These are phyloP conservation scores for Noctua pronuba DNA, from an alignment of 2,888 invertebrate genomes.

Conservation along the genomic window DNA sequence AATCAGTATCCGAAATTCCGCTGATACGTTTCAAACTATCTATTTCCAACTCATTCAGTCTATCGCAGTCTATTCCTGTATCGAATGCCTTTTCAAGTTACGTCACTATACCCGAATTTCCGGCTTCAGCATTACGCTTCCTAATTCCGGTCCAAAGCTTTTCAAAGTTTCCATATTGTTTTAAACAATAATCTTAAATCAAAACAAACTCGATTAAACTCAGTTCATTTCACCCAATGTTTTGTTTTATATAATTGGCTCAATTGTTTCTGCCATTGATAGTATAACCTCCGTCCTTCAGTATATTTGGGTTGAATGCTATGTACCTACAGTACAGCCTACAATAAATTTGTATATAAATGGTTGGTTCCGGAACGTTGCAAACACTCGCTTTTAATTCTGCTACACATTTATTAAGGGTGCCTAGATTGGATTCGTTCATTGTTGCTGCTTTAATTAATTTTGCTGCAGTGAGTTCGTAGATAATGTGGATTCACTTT, in stretches of 20 bases:
- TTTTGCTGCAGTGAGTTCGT: constrained; percentile 40
- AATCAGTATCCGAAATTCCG: constrained; percentile 1
- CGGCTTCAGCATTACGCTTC: background rate
- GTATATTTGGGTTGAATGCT: constrained; percentile 31
- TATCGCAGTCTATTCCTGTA: background rate
- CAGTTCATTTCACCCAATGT: constrained; percentile 34
- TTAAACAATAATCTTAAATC: constrained; percentile 29
- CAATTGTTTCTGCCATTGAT: constrained; percentile 34
- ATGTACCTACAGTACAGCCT: background rate
- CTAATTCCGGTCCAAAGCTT: constrained; percentile 6
- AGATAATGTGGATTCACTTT: constrained; percentile 20
- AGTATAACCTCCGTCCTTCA: constrained; percentile 1
- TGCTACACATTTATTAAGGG: constrained; percentile 42
- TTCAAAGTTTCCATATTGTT: constrained; percentile 24
- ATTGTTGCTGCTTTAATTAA: constrained; percentile 59
- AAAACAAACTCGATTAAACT: constrained; percentile 41
- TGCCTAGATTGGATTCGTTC: constrained; percentile 51
- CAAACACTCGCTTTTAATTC: constrained; percentile 52
- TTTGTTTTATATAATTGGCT: constrained; percentile 43
- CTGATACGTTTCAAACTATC: background rate
- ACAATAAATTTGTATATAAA: constrained; percentile 44
- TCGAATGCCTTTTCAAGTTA: constrained; percentile 1
- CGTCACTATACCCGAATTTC: background rate
- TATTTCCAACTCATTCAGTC: background rate
- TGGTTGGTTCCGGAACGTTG: constrained; percentile 34